Conservation (phyloP, 1,140 invertebrate genomes). For the Zaprionus davidi region DNA sequence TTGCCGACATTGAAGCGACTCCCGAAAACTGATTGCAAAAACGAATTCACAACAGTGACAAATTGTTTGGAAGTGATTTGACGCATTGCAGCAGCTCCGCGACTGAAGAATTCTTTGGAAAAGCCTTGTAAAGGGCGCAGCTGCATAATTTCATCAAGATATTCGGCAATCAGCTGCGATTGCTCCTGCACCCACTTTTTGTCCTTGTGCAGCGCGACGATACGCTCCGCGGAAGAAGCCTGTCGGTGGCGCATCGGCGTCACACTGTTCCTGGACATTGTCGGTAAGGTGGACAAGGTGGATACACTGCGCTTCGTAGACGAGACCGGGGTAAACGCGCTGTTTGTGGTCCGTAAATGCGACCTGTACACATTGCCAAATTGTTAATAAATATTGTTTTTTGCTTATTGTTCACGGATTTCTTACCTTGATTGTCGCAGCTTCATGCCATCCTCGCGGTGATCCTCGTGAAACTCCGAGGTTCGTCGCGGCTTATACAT, state of each 20-base stretch:
- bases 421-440: slow-evolving; percentile 59
- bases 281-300: not conserved
- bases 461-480: slow-evolving; percentile 67
- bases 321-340: slow-evolving; percentile 17
- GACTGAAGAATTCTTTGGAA: slow-evolving; percentile 56
- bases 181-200: slow-evolving; percentile 80
- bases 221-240: slow-evolving; percentile 58
- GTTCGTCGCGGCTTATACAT: slow-evolving; percentile 68
- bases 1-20: slow-evolving; percentile 57
- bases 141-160: slow-evolving; percentile 43
- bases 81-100: slow-evolving; percentile 52
- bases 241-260: slow-evolving; percentile 47
- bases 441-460: slow-evolving; percentile 43
- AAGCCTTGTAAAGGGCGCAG: slow-evolving; percentile 28
- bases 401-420: not conserved
- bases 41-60: slow-evolving; percentile 67
- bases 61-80: slow-evolving; percentile 82
- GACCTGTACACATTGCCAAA: slow-evolving; percentile 6
- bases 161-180: slow-evolving; percentile 63
- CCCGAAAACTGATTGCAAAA: slow-evolving; percentile 62
- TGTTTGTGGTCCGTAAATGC: slow-evolving; percentile 13
- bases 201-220: slow-evolving; percentile 56
- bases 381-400: not conserved
- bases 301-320: slow-evolving; percentile 38
- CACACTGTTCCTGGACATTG: not conserved